Evolutionary conservation across 2,888 invertebrate species (phyloP).

Genomic region (Caenorhabditis imperialis): DNA sequence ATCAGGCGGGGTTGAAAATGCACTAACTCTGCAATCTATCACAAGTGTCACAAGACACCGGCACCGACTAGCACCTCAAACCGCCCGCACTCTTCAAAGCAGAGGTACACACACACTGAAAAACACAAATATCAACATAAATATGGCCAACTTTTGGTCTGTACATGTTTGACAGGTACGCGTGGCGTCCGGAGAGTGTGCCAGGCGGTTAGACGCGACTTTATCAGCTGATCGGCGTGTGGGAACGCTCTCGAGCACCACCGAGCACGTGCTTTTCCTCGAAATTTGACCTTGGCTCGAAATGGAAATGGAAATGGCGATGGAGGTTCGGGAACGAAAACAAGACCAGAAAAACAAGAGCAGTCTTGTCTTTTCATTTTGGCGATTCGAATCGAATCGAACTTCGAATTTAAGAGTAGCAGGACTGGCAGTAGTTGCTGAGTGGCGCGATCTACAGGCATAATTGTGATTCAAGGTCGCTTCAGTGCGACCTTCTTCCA

Average conservation of each 20-base stretch:
- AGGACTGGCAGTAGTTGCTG: too few species aligned
- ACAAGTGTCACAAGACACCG: not conserved
- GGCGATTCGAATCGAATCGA: too few species aligned
- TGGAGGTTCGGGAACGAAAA: too few species aligned
- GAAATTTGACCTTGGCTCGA: too few species aligned
- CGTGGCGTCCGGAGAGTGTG: not conserved
- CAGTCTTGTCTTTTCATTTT: too few species aligned
- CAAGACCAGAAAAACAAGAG: too few species aligned
- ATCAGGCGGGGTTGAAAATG: too few species aligned
- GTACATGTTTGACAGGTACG: not conserved
- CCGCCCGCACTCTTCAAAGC: not conserved
- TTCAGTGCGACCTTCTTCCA: not conserved
- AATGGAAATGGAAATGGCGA: too few species aligned
- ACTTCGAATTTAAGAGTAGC: too few species aligned
- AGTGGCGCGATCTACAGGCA: not conserved
- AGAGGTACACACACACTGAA: constrained; percentile 11
- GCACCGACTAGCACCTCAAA: constrained; percentile 1
- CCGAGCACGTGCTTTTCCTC: too few species aligned
- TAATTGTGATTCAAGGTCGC: constrained; percentile 5
- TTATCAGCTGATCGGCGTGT: not conserved
- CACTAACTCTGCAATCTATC: too few species aligned
- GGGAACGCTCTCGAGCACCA: too few species aligned
- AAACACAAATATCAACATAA: constrained; percentile 36
- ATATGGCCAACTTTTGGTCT: constrained; percentile 3
- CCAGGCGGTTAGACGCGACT: not conserved